phyloP scores from a whole-genome alignment of 2,888 invertebrate genomes.

The Dexiosoma caninum region DNA sequence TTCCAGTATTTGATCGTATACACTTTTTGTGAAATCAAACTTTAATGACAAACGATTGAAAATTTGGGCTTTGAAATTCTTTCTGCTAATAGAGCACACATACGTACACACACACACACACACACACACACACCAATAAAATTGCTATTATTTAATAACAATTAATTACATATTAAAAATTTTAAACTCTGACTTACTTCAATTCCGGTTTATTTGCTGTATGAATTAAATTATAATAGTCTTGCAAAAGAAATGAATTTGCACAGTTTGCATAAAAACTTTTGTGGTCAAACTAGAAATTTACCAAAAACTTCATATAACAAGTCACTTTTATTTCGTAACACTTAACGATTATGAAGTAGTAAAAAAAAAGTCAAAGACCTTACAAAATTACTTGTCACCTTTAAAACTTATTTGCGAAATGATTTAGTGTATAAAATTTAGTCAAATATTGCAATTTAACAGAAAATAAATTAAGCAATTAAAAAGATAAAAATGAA shows the following conservation, averaged over 20 bases:
- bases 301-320: neutral
- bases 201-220: slow-evolving; percentile 6
- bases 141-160: too few relatives aligned
- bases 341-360: neutral
- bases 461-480: neutral
- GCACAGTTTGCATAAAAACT: neutral
- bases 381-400: neutral
- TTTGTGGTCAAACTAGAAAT: neutral
- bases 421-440: neutral
- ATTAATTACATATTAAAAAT: too few relatives aligned
- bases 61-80: too few relatives aligned
- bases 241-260: neutral
- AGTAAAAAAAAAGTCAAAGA: neutral
- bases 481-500: neutral
- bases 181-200: neutral
- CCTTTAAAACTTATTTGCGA: neutral
- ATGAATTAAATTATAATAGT: neutral
- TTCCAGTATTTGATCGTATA: too few relatives aligned
- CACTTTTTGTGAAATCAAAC: too few relatives aligned
- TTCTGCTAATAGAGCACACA: too few relatives aligned
- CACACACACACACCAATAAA: too few relatives aligned
- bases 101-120: too few relatives aligned
- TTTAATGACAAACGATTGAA: too few relatives aligned
- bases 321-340: neutral
- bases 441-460: neutral